Conservation (phyloP, 2,113 vertebrate genomes). For the Leucosticte australis region DNA sequence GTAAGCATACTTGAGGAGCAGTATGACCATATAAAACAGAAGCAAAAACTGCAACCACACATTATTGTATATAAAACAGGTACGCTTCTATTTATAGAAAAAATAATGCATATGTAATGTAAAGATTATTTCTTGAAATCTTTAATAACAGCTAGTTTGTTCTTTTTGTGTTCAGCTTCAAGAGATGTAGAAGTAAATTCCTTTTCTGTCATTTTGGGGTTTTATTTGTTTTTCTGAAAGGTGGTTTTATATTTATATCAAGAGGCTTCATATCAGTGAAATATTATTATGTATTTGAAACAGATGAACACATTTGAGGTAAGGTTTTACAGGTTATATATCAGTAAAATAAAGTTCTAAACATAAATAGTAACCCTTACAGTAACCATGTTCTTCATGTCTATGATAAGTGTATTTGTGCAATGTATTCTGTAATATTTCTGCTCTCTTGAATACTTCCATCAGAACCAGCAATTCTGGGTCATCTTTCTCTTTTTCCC, state of each 20-base stretch:
- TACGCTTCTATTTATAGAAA: conserved; percentile 45
- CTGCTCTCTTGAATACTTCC: neutral
- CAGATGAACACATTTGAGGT: neutral
- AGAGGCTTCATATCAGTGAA: neutral
- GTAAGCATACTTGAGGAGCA: conserved; percentile 76
- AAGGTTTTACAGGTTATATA: neutral
- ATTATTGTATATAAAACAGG: conserved; percentile 79
- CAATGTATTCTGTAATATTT: neutral
- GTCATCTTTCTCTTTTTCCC: neutral
- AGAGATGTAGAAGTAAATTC: neutral
- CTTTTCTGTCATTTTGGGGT: neutral
- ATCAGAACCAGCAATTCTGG: neutral
- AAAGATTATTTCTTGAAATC: neutral
- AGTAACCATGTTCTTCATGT: neutral
- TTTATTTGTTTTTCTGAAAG: neutral
- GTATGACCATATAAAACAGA: conserved; percentile 76
- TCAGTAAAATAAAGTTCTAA: neutral
- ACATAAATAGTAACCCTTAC: neutral
- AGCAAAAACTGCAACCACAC: conserved; percentile 71
- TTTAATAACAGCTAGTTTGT: neutral
- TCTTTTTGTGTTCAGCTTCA: neutral
- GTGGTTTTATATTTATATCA: neutral
- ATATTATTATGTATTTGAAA: neutral
- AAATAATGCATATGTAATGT: neutral
- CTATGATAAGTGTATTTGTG: neutral